Base-by-base conservation (phyloP, 2,797 vertebrate species). In the Ataeniobius toweri region DNA sequence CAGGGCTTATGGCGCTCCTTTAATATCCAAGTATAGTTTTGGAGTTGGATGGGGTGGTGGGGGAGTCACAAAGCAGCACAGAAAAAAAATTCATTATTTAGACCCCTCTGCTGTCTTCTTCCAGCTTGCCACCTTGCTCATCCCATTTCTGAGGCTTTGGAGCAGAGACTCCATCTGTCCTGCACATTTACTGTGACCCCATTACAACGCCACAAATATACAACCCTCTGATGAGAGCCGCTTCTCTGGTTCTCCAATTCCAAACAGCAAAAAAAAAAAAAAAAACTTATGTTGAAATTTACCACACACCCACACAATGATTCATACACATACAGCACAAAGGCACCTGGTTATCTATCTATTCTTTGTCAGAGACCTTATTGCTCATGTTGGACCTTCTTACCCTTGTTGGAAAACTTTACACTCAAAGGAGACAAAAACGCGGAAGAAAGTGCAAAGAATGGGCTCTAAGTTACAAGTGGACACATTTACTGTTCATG, bases 11-110 rank as follows among this genome's bases (percentile, higher is more conserved):
- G 96, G 92, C 93, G 92, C 84, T n/a, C 80, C 92, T 96, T 96
- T 96, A 96, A 96, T 96, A 97, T 96, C 95, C 94, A 95, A 92
- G 87, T 94, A 94, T 71, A 91, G 94, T 89, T 94, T 94, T 91
- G 44, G 63, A 31, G 44, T 6, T 14, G 22, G 6, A 9, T 67
- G 91, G 68, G 82, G 90, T 44, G 10, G 39, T 24, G 5, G 9
- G 1, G 39, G 24, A 89, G 61, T 91, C 74, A 89, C 93, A 96
- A 94, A 95, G 94, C 93, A 95, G 87, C 12, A 83, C 77, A 76
- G 77, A 84, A 71, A 82, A 78, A 72, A 80, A 77, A 86, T 93
- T 92, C 94, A 95, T 95, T 95, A 94, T 93, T 92, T 80, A 84
- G 86, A 86, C 82, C 84, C 83, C 81, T 89, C 74, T 87, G 80